phyloP scores from a whole-genome alignment of 2,888 invertebrate genomes.

The Clusia tigrina region DNA sequence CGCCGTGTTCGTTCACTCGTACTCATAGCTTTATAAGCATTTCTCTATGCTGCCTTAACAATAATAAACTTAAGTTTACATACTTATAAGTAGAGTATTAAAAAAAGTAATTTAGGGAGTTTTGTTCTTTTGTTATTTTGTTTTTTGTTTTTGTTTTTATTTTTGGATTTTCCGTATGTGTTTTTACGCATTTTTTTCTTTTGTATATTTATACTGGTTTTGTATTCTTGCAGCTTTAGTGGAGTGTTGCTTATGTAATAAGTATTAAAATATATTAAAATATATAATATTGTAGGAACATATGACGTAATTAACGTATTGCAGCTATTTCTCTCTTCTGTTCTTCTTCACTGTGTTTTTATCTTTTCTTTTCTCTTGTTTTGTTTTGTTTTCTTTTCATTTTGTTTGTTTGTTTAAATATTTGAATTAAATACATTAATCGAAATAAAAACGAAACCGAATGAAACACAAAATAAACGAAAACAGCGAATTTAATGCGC shows the following conservation, averaged over 20 bases:
- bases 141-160: conserved; percentile 25
- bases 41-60: not conserved
- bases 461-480: conserved; percentile 15
- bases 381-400: conserved; percentile 30
- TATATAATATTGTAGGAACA: conserved; percentile 64
- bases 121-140: not conserved
- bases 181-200: conserved; percentile 22
- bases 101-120: not conserved
- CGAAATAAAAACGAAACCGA: not conserved
- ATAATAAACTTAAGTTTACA: not conserved
- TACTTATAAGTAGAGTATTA: not conserved
- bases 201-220: no score
- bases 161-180: no score
- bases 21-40: not conserved
- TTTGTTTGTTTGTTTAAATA: not conserved
- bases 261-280: conserved; percentile 38
- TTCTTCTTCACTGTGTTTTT: conserved; percentile 37
- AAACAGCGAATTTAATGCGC: conserved; percentile 7
- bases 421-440: not conserved
- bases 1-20: no score
- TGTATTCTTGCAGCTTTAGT: no score
- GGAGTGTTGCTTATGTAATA: conserved; percentile 9
- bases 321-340: conserved; percentile 60
- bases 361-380: conserved; percentile 30
- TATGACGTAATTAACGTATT: conserved; percentile 66